phyloP scores from a whole-genome alignment of 2,888 invertebrate species.

The Hirtodrosophila trivittata region DNA sequence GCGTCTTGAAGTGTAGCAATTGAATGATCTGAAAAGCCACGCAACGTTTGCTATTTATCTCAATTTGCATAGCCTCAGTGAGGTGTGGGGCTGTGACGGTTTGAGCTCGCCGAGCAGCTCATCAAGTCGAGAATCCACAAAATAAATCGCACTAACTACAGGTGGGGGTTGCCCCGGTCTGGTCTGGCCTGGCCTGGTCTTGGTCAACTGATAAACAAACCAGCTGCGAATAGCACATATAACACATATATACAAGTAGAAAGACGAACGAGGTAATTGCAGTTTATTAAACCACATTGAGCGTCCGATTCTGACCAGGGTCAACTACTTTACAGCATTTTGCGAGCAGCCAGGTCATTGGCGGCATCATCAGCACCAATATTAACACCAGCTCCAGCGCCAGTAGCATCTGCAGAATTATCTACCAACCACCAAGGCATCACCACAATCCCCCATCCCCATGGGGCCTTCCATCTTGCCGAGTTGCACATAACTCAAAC shows the following conservation, averaged over 20 bases:
- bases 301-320: constrained; percentile 73
- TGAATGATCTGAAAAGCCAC: constrained; percentile 64
- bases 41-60: constrained; percentile 61
- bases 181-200: constrained; percentile 38
- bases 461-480: constrained; percentile 38
- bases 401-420: constrained; percentile 24
- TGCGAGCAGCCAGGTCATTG: constrained; percentile 32
- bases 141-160: constrained; percentile 58
- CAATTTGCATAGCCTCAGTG: constrained; percentile 32
- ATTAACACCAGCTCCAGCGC: neutral
- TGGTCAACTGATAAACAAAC: constrained; percentile 46
- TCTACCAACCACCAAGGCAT: constrained; percentile 16
- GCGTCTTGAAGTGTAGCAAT: constrained; percentile 50
- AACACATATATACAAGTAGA: constrained; percentile 1
- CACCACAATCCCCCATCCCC: constrained; percentile 7
- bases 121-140: constrained; percentile 69
- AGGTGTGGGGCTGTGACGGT: constrained; percentile 4
- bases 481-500: constrained; percentile 64
- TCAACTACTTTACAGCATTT: constrained; percentile 67
- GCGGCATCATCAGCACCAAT: constrained; percentile 3
- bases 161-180: no score
- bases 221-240: constrained; percentile 28
- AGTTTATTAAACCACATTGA: constrained; percentile 75
- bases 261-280: constrained; percentile 65
- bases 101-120: no score